Evolutionary conservation across 2,888 invertebrate genomes (phyloP).

Genomic region (Cryptosula pallasiana): DNA sequence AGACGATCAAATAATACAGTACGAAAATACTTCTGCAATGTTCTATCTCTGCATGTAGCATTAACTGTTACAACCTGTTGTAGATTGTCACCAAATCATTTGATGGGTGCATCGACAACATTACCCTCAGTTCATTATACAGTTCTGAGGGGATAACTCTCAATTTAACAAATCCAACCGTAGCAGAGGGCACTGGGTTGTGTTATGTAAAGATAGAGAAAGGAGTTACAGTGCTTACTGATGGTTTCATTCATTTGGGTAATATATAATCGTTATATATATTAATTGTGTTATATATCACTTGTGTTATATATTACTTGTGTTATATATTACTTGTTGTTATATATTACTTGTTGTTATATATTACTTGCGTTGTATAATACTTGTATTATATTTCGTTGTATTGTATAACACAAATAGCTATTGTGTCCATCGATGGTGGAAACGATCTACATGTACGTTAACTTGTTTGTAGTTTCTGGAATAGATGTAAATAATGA

Average conservation of each 20-base stretch:
- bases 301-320: too few relatives aligned
- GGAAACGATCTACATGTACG: too few relatives aligned
- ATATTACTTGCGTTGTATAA: too few relatives aligned
- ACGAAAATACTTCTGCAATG: too few relatives aligned
- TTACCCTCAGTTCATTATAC: not conserved
- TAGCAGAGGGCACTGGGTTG: not conserved
- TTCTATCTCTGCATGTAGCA: too few relatives aligned
- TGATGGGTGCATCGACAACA: slow-evolving; percentile 1
- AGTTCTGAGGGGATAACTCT: not conserved
- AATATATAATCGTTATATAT: not conserved
- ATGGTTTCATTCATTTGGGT: not conserved
- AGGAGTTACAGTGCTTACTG: not conserved
- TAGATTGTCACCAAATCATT: not conserved
- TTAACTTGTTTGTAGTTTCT: not conserved
- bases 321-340: too few relatives aligned
- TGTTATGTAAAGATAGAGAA: not conserved
- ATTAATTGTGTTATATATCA: not conserved
- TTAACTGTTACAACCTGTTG: too few relatives aligned
- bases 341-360: too few relatives aligned
- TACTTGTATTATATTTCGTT: not conserved
- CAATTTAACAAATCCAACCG: not conserved
- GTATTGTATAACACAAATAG: not conserved
- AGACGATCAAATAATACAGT: too few relatives aligned
- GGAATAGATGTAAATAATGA: not conserved
- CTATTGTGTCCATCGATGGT: too few relatives aligned